phyloP scores from a whole-genome alignment of 2,888 invertebrate genomes.

The Pristionchus arcanus region DNA sequence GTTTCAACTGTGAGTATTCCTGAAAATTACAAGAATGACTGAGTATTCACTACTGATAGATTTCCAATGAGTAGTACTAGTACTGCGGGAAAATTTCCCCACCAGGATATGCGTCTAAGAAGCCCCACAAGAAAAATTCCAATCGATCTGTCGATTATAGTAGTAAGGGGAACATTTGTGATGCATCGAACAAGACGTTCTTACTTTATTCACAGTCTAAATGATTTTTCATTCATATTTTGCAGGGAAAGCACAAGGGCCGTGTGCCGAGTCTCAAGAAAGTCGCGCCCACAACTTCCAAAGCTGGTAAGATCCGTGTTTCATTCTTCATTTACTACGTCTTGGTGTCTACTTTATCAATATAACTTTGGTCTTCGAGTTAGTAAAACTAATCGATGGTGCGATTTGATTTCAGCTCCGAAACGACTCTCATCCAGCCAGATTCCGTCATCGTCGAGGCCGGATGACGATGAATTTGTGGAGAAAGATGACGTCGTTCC shows the following conservation, averaged over 20 bases:
- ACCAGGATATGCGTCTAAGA: no score
- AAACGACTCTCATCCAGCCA: constrained; percentile 38
- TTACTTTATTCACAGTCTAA: neutral
- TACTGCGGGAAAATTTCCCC: no score
- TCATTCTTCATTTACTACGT: neutral
- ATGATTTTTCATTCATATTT: neutral
- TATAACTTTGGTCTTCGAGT: neutral
- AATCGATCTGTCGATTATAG: no score
- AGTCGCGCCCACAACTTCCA: neutral
- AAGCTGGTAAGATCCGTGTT: neutral
- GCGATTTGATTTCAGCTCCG: neutral
- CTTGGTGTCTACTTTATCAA: neutral
- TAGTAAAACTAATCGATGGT: neutral
- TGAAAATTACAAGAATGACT: no score
- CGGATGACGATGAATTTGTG: constrained; percentile 45
- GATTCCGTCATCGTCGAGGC: constrained; percentile 23
- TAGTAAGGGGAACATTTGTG: no score
- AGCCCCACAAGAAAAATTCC: no score
- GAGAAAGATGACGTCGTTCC: constrained; percentile 22
- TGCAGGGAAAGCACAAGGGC: constrained; percentile 42
- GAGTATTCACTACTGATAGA: no score
- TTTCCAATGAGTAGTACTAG: no score
- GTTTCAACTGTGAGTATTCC: no score
- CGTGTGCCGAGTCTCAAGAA: constrained; percentile 45
- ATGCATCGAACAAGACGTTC: no score